Evolutionary conservation across 2,113 vertebrate species (phyloP), one percentile per base, ranked within the genome.

Genomic region (Cinclus mexicanus): DNA sequence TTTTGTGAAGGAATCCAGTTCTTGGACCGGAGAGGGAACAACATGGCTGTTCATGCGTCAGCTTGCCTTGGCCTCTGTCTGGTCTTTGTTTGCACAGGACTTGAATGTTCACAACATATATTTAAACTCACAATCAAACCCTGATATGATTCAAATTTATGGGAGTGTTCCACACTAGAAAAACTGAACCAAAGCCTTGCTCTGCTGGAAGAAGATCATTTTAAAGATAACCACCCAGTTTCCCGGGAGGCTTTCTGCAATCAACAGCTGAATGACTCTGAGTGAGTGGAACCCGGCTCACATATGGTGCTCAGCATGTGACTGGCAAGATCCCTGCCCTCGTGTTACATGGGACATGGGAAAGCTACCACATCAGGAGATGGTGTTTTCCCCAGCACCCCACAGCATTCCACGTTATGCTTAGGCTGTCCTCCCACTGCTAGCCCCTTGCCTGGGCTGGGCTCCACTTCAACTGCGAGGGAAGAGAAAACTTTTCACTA

Each of bases 1-100:
- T 64, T 92, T 95, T 92, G 68, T 92, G 87, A 87, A 92, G 67
- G 77, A 94, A 92, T 94, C 56, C 68, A 74, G 41, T 60, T 83
- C 60, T 91, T 87, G 72, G 77, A 89, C 56, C 26, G 4, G 24
- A 89, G 52, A 91, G 46, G 49, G 89, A 89, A 75, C 64, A 94
- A 84, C 52, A 92, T 84, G 83, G 83, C 24, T 79, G 57, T 57
- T 94, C 41, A 44, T 5, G 20, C 18, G 0, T 85, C 82, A 86
- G 42, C 72, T 67, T 49, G 23, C 77, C 76, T 88, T 90, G 79
- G 75, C 47, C 39, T 25, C 74, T 72, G 31, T 83, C 76, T 83
- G 65, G 37, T 92, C 90, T 92, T 94, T 72, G 37, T 84, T 93
- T 90, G 85, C 83, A 78, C 37, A 89, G 53, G 53, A 75, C 26